phyloP scores from a whole-genome alignment of 1,140 invertebrate genomes.

The Bombyx mori region ASM3026992v2 NC_085109.1:2570001-2570500 shows the following conservation, averaged over 20 bases:
- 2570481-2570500: too few relatives aligned
- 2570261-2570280: conserved; percentile 55
- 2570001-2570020: conserved; percentile 55
- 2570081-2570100: conserved; percentile 41
- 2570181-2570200: conserved; percentile 30
- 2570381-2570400: not conserved
- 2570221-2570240: conserved; percentile 61
- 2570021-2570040: conserved; percentile 60
- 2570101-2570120: conserved; percentile 53
- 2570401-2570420: not conserved
- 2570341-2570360: conserved; percentile 56
- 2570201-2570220: conserved; percentile 25
- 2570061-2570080: conserved; percentile 61
- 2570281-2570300: conserved; percentile 46
- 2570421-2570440: not conserved
- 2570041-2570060: conserved; percentile 54
- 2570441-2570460: too few relatives aligned
- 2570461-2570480: too few relatives aligned
- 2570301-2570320: conserved; percentile 46
- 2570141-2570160: conserved; percentile 67
- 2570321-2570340: conserved; percentile 58
- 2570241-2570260: conserved; percentile 47
- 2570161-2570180: conserved; percentile 63
- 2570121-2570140: conserved; percentile 57
- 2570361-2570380: conserved; percentile 46